Base-by-base conservation (phyloP, 2,113 vertebrate species). In the Lamprologus lemairii region DNA sequence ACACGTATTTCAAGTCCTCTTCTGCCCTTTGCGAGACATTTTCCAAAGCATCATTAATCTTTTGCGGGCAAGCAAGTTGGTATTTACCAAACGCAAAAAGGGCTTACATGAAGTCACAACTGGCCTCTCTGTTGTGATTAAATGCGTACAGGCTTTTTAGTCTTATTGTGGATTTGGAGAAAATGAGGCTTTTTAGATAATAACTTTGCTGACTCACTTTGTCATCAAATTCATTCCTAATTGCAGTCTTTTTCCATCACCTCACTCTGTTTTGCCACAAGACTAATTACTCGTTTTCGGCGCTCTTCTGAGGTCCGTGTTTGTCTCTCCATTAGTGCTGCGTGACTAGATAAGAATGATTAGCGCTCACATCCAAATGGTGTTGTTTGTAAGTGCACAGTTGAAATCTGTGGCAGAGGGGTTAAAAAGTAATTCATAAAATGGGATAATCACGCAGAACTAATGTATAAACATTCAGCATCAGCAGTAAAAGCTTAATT, bases 281-380 rank as follows among this genome's bases (percentile, higher is more conserved):
- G 78, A 89, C 86, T 90, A 93, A 91, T 92, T 83, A 91, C 80
- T 88, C n/a, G 42, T 86, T 87, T 87, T 75, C 45, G 83, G 82
- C 26, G 60, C 37, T 68, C 28, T 75, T 85, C 8, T 55, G 65
- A 65, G n/a, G 7, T 79, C 87, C 42, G 4, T 83, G 86, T 87
- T 85, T 84, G 71, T 86, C 80, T 68, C 28, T 82, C 65, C 55
- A 89, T 91, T 93, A 87, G 89, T 80, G 82, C 87, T 82, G 89
- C 53, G 2, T 86, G 84, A 90, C 89, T 80, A 83, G 60, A 78
- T 86, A 51, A 83, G 51, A 93, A 82, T 85, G 75, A 93, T 92
- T 90, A 88, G 90, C n/a, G 33, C 85, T 78, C 35, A 51, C 47
- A 84, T 89, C 58, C 47, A 88, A 87, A 88, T 40, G 54, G 81